Conservation (phyloP, 2,113 vertebrate species). For the Amphiprion ocellaris region DNA sequence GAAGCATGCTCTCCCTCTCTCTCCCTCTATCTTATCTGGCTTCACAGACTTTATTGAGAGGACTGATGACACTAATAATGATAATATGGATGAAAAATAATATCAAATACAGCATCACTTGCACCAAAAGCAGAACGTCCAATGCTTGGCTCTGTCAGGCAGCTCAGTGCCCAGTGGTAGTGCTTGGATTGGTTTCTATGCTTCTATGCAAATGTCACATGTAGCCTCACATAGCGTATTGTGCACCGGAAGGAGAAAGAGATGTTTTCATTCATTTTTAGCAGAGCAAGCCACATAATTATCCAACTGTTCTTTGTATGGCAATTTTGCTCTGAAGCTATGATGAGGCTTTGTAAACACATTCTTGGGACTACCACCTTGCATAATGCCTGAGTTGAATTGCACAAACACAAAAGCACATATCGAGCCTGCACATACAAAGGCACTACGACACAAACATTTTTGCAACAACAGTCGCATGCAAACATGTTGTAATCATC, state of each 20-base stretch:
- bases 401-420: conserved; percentile 20
- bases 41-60: background rate
- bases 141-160: no score
- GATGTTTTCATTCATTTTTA: background rate
- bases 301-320: conserved; percentile 5
- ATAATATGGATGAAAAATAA: background rate
- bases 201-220: background rate
- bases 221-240: background rate
- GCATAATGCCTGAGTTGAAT: conserved; percentile 25
- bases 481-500: conserved; percentile 63
- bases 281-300: conserved; percentile 10
- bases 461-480: conserved; percentile 50
- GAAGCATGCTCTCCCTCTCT: background rate
- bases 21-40: no score
- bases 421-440: background rate
- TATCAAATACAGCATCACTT: no score
- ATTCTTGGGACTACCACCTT: conserved; percentile 31
- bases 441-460: background rate
- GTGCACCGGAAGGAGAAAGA: background rate
- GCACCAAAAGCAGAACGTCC: no score
- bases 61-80: background rate
- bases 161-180: no score
- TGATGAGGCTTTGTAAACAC: conserved; percentile 31
- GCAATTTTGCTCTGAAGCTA: conserved; percentile 18
- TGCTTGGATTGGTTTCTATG: no score